Conservation (phyloP, 2,797 vertebrate genomes). For the Pipistrellus kuhlii region DNA sequence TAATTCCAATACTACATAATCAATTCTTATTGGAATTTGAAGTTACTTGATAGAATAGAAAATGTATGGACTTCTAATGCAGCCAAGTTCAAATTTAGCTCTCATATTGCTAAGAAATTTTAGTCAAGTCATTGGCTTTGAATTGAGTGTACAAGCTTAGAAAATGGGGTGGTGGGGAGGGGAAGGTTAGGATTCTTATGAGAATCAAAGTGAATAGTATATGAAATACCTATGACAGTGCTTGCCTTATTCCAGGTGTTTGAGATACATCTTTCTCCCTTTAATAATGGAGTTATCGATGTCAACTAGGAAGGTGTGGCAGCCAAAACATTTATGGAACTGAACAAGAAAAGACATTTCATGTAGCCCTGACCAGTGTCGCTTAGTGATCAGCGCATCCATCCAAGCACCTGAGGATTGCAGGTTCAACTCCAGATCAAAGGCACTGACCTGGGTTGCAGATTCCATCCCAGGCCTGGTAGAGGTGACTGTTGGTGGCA, state of each 20-base stretch:
- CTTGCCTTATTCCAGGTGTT: not conserved
- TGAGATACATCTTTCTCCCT: not conserved
- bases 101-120: not conserved
- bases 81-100: not conserved
- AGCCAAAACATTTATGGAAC: not conserved
- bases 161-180: not conserved
- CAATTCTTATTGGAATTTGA: not conserved
- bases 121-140: not conserved
- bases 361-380: not conserved
- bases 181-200: not conserved
- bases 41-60: not conserved
- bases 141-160: not conserved
- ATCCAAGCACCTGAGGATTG: too few species aligned
- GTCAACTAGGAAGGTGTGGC: not conserved
- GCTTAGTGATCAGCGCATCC: too few species aligned
- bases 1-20: too few species aligned
- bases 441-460: too few species aligned
- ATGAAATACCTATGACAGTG: not conserved
- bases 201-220: conserved; percentile 1
- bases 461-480: too few species aligned
- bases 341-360: not conserved
- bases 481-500: too few species aligned
- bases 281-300: not conserved
- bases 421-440: too few species aligned
- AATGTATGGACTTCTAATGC: not conserved